A percentile compares a stretch with the other conserved stretches of the same genome.
Evolutionary conservation across 2,888 invertebrate genomes (phyloP).

Genomic region (Lepidochitona cinerea): DNA sequence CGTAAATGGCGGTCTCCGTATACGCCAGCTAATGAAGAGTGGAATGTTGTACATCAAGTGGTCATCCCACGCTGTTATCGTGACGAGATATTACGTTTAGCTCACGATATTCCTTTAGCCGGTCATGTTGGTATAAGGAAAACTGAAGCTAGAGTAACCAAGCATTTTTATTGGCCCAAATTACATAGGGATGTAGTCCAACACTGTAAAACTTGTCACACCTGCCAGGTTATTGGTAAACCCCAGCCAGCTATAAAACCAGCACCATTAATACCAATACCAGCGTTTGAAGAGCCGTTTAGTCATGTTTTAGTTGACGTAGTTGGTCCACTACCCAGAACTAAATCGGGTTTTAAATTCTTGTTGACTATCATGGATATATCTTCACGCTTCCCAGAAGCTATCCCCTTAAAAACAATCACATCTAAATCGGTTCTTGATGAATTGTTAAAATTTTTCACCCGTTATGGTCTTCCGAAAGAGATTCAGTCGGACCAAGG

Average conservation of each 20-base stretch:
- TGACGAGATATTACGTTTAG: constrained; percentile 1
- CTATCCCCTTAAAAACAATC: constrained; percentile 17
- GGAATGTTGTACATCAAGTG: background rate
- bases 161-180: constrained; percentile 17
- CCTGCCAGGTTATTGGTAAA: constrained; percentile 15
- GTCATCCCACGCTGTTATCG: constrained; percentile 4
- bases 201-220: constrained; percentile 14
- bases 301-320: background rate
- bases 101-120: constrained; percentile 1
- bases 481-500: constrained; percentile 17
- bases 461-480: constrained; percentile 11
- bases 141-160: background rate
- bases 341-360: constrained; percentile 13
- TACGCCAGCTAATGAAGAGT: constrained; percentile 7
- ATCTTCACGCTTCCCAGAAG: constrained; percentile 18
- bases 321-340: constrained; percentile 18
- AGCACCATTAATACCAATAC: constrained; percentile 13
- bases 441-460: constrained; percentile 3
- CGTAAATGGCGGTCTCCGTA: constrained; percentile 11
- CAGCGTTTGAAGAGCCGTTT: constrained; percentile 17
- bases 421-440: background rate
- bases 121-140: constrained; percentile 14
- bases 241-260: background rate
- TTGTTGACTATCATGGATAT: constrained; percentile 19
- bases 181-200: constrained; percentile 11